Percentiles rank a stretch among this genome's conserved stretches.
Conservation (phyloP, 2,888 invertebrate genomes). For the Mesodorylaimus sp. region DNA sequence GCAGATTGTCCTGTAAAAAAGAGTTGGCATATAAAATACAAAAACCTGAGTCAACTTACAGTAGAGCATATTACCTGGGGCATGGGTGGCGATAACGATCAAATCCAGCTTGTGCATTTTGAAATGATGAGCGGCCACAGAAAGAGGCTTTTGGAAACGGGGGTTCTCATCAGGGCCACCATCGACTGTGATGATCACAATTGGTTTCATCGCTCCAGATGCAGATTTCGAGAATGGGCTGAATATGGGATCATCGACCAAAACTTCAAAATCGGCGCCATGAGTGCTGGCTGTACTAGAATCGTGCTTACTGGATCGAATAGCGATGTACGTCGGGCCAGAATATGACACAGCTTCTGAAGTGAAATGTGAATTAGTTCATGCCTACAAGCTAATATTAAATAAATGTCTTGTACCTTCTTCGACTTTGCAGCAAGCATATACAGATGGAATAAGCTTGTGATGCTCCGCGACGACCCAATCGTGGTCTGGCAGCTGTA, state of each 20-base stretch:
- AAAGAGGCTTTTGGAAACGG: conserved; percentile 15
- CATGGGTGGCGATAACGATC: too few relatives aligned
- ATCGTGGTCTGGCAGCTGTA: conserved; percentile 23
- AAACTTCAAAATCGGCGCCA: conserved; percentile 19
- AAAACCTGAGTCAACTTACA: too few relatives aligned
- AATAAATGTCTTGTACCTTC: conserved; percentile 15
- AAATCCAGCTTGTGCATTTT: too few relatives aligned
- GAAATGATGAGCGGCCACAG: conserved; percentile 14
- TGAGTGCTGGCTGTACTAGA: conserved; percentile 21
- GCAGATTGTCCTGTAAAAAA: conserved; percentile 30
- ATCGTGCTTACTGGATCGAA: conserved; percentile 24
- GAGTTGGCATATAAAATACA: conserved; percentile 41
- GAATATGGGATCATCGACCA: conserved; percentile 13
- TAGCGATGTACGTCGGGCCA: conserved; percentile 33
- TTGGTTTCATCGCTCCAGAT: conserved; percentile 19
- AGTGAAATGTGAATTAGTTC: background rate
- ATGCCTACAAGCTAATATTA: background rate
- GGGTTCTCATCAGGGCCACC: conserved; percentile 20
- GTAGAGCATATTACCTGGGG: too few relatives aligned
- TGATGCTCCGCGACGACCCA: conserved; percentile 24
- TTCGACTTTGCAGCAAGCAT: conserved; percentile 22
- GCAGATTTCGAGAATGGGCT: background rate
- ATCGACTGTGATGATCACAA: conserved; percentile 23
- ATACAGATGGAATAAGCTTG: conserved; percentile 26
- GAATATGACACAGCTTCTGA: conserved; percentile 22